phyloP scores from a whole-genome alignment of 2,888 invertebrate species.

The Sicus ferrugineus region DNA sequence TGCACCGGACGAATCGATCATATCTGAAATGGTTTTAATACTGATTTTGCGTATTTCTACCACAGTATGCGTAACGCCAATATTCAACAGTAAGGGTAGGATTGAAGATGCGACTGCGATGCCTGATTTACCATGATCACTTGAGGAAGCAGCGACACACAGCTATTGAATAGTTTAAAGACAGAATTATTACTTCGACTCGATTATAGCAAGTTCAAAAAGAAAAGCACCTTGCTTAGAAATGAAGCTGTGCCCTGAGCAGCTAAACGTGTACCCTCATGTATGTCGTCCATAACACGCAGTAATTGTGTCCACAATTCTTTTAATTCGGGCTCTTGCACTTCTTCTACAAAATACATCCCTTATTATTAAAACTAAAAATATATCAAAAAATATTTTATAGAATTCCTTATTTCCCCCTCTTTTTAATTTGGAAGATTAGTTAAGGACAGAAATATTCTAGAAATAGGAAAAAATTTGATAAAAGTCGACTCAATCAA shows the following conservation, averaged over 20 bases:
- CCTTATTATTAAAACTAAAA: slow-evolving; percentile 33
- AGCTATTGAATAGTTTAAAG: slow-evolving; percentile 65
- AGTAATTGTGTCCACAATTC: slow-evolving; percentile 80
- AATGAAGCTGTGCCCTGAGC: slow-evolving; percentile 76
- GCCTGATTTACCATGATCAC: slow-evolving; percentile 76
- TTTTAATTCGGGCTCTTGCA: slow-evolving; percentile 62
- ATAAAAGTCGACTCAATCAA: too few relatives aligned
- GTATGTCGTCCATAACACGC: slow-evolving; percentile 93
- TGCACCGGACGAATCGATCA: slow-evolving; percentile 82
- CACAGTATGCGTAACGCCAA: slow-evolving; percentile 81
- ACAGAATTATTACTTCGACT: slow-evolving; percentile 3
- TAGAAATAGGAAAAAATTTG: too few relatives aligned
- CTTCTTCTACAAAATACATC: slow-evolving; percentile 48
- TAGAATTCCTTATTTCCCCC: neutral
- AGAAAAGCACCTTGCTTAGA: slow-evolving; percentile 74
- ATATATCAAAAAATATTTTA: neutral
- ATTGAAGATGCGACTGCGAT: slow-evolving; percentile 76
- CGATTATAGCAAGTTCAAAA: slow-evolving; percentile 22
- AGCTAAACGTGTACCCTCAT: slow-evolving; percentile 82
- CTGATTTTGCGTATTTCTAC: slow-evolving; percentile 81
- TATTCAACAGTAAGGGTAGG: slow-evolving; percentile 81
- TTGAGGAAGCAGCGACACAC: slow-evolving; percentile 75
- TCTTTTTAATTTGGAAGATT: neutral
- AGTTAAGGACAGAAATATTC: too few relatives aligned
- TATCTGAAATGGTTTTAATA: slow-evolving; percentile 84